Conservation (phyloP, 2,797 vertebrate genomes). For the Urocyon cinereoargenteus region DNA sequence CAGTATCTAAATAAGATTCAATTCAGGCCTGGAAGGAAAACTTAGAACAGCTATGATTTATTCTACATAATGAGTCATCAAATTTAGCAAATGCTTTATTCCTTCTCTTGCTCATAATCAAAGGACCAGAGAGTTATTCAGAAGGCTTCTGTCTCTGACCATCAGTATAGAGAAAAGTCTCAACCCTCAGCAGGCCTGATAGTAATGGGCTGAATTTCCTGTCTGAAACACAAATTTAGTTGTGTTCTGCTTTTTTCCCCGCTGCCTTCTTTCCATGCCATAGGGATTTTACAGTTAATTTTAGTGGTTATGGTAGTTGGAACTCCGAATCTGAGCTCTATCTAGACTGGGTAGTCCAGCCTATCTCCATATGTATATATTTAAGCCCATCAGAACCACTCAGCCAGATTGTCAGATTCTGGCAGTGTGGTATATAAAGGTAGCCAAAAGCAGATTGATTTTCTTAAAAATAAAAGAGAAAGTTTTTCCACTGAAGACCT, state of each 20-base stretch:
- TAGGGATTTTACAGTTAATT: not conserved
- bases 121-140: not conserved
- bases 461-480: not conserved
- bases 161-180: not conserved
- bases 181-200: not conserved
- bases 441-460: not conserved
- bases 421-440: not conserved
- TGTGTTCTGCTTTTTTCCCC: not conserved
- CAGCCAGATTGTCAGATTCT: not conserved
- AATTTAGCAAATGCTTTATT: not conserved
- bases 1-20: not conserved
- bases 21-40: not conserved
- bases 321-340: not conserved
- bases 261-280: not conserved
- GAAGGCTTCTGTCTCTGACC: not conserved
- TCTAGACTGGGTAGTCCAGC: not conserved
- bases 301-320: not conserved
- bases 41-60: not conserved
- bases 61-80: not conserved
- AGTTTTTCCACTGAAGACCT: not conserved
- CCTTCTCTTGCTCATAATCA: not conserved
- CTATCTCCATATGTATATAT: rapidly evolving
- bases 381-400: not conserved
- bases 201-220: not conserved
- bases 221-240: not conserved